Evolutionary conservation across 1,140 invertebrate genomes (phyloP), one percentile per base, ranked within the genome.

Genomic region (Cydia amplana): DNA sequence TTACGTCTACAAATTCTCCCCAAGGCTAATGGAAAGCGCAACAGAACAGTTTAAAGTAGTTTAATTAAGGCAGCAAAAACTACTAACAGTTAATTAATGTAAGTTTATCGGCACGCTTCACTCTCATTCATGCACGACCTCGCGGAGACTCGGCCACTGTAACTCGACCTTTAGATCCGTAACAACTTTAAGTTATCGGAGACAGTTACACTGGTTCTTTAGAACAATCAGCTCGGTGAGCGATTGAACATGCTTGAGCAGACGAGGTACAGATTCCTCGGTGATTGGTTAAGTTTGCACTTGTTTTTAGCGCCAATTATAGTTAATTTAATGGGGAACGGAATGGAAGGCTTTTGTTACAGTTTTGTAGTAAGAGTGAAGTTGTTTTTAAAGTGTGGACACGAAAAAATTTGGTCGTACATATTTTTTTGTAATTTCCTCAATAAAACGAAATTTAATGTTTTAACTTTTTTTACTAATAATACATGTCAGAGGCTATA

Each of bases 61-160:
- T 60, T 60, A 60, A 60, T 60, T 60, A 60, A 7, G 55, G 55
- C 51, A 18, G 55, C 20, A 60, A 60, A 60, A 60, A 60, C 55
- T 60, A 60, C 55, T 60, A 60, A 23, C 55, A 60, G 55, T n/a
- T 60, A 60, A 60, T 60, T 60, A 60, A 60, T 23, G 55, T 60
- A 60, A 60, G 55, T 60, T 60, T 20, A 60, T 60, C 55, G 55
- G 55, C 55, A 60, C 10, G 55, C 20, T 10, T 20, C 20, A n/a
- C 20, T 18, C 18, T 23, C 18, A 60, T 60, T 60, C 7, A 14
- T 16, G 43, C 12, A 46, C 43, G 7, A n/a, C 20, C n/a, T 20
- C 55, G 20, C 18, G 20, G n/a, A 51, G 16, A n/a, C 51, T 60
- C 55, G 55, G 49, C 49, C 49, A 18, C 12, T 51, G n/a, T n/a